Base-by-base conservation (phyloP, 2,113 vertebrate species). In the Notechis scutatus region DNA sequence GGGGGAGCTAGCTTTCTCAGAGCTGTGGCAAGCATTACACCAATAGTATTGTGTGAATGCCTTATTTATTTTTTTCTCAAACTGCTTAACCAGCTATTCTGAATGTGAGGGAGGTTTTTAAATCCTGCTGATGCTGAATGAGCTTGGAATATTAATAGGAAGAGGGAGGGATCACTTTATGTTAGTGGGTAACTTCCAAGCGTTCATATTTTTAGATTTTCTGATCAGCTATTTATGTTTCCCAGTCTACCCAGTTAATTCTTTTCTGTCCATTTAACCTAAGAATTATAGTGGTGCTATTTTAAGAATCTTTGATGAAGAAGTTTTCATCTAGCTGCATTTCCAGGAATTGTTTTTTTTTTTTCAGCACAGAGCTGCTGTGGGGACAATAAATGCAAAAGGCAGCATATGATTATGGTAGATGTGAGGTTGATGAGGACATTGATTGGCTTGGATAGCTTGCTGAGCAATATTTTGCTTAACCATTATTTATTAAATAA, bases 171-270 rank as follows among this genome's bases (percentile, higher is more conserved):
- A 23, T 85, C 6, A 20, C 11, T 92, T 85, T 85, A 94, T 92
- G 92, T 0, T 39, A 56, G 93, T 88, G 91, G 89, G 95, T 93
- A 92, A 52, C 42, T 96, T 96, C 96, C 91, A 92, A 61, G 94
- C 6, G 0, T 88, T 95, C 95, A 59, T 94, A 92, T 47, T 45
- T 47, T 18, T 95, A 59, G 93, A 93, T 90, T 57, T 94, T 11
- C 52, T 0, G 90, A 93, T 59, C 95, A 14, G 89, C 24, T 0
- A n/a, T 50, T 64, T 55, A 15, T 0, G 74, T 95, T 92, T 74
- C 29, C 9, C 95, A 92, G 96, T 0, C 92, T 91, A 59, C 94
- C 90, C 1, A 55, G 94, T 94, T 92, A 94, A 91, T 95, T 93
- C 85, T 14, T 0, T 0, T 94, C 95, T 93, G 94, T 85, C 4